Conservation (phyloP, 2,888 invertebrate species). For the Elmis aenea region DNA sequence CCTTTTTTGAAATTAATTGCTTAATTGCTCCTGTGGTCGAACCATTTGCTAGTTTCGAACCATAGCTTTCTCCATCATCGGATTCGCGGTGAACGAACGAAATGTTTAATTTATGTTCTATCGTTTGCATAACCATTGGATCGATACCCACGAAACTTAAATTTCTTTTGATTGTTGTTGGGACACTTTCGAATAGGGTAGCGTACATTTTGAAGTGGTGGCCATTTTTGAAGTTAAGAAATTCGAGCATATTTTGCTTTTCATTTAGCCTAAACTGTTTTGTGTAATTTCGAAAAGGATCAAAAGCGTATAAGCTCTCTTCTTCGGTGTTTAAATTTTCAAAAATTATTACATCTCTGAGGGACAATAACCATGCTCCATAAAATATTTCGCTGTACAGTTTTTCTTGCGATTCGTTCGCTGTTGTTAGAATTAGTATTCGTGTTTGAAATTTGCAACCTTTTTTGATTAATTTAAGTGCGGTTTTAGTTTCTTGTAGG, state of each 20-base stretch:
- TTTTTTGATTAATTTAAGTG: too few species aligned
- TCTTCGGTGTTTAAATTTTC: slow-evolving; percentile 3
- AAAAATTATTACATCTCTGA: slow-evolving; percentile 11
- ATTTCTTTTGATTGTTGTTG: slow-evolving; percentile 10
- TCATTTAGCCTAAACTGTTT: slow-evolving; percentile 4
- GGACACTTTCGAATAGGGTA: slow-evolving; percentile 13
- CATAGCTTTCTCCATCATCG: slow-evolving; percentile 21
- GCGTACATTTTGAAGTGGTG: slow-evolving; percentile 7
- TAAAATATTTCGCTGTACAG: slow-evolving; percentile 7
- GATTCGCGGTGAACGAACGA: slow-evolving; percentile 7
- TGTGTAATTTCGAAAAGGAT: slow-evolving; percentile 12
- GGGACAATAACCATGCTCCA: slow-evolving; percentile 5
- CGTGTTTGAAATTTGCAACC: neutral
- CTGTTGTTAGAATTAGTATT: slow-evolving; percentile 2
- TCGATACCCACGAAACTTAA: slow-evolving; percentile 15
- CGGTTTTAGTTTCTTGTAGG: neutral
- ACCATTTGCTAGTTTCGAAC: slow-evolving; percentile 38
- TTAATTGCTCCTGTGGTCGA: slow-evolving; percentile 42
- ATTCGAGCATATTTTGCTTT: slow-evolving; percentile 2
- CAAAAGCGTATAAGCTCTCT: slow-evolving; percentile 6
- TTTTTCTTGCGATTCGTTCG: too few species aligned
- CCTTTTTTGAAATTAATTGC: slow-evolving; percentile 35
- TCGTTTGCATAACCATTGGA: slow-evolving; percentile 12
- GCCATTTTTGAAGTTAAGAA: slow-evolving; percentile 13
- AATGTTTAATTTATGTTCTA: slow-evolving; percentile 16